phyloP scores from a whole-genome alignment of 2,888 invertebrate species.

The Hypercompe scribonia region DNA sequence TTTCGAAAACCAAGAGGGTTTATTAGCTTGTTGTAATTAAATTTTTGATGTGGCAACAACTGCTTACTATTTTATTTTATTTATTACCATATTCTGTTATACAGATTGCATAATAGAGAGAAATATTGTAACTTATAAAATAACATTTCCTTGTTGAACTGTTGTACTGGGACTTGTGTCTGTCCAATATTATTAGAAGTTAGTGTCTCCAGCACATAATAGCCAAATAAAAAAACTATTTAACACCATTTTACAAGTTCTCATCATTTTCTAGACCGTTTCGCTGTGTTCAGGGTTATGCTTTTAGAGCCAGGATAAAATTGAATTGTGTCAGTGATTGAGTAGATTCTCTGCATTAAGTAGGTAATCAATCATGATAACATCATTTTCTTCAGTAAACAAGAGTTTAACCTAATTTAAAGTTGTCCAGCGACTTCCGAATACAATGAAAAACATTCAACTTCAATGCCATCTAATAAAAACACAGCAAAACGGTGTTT shows the following conservation, averaged over 20 bases:
- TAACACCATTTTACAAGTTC: background rate
- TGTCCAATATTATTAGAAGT: too few species aligned
- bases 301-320: background rate
- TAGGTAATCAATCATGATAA: background rate
- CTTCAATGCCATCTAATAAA: background rate
- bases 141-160: background rate
- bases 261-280: background rate
- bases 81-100: background rate
- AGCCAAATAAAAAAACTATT: background rate
- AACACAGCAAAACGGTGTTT: background rate
- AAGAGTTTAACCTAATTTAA: background rate
- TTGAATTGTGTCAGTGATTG: too few species aligned
- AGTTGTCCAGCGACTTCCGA: background rate
- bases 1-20: constrained; percentile 26
- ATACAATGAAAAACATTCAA: background rate
- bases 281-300: background rate
- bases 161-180: background rate
- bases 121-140: background rate
- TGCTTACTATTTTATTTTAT: background rate
- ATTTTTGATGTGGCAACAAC: constrained; percentile 3
- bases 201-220: background rate
- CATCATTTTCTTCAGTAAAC: background rate
- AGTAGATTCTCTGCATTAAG: background rate
- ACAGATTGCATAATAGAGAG: background rate
- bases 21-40: constrained; percentile 3